These are phyloP conservation scores for Pogonocichla stellata DNA, from an alignment of 2,113 vertebrate species.

Conservation along the genomic window DNA sequence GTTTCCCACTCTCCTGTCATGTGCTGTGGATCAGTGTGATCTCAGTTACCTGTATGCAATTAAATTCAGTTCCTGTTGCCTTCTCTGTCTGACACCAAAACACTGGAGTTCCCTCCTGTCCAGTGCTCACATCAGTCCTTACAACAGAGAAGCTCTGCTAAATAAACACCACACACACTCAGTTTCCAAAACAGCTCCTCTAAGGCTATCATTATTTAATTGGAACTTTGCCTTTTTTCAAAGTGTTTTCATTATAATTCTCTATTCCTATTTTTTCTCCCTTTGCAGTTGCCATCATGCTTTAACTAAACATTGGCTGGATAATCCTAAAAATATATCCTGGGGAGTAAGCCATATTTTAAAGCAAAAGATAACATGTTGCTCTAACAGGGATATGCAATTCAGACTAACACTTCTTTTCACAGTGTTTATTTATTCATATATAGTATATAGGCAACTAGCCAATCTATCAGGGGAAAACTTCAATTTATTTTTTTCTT, in stretches of 20 bases:
- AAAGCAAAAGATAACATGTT: background rate
- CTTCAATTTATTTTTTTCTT: constrained; percentile 40
- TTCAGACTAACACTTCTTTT: constrained; percentile 32
- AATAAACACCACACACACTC: background rate
- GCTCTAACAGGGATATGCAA: background rate
- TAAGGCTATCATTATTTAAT: background rate
- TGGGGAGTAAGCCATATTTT: background rate
- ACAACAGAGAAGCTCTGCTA: background rate
- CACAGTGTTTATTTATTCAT: constrained; percentile 7
- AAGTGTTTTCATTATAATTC: background rate
- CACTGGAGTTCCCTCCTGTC: background rate
- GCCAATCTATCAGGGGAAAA: constrained; percentile 1
- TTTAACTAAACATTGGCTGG: background rate
- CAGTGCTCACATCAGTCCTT: background rate
- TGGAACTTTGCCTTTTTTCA: background rate
- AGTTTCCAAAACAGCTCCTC: background rate
- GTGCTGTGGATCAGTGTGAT: background rate
- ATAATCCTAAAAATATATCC: background rate
- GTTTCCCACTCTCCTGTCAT: background rate
- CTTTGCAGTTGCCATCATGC: background rate
- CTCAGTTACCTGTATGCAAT: background rate
- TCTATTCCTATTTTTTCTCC: background rate
- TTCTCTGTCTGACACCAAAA: background rate
- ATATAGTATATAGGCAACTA: background rate
- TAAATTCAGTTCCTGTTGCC: background rate